Conservation (phyloP, 2,888 invertebrate species). For the Dioctria rufipes region DNA sequence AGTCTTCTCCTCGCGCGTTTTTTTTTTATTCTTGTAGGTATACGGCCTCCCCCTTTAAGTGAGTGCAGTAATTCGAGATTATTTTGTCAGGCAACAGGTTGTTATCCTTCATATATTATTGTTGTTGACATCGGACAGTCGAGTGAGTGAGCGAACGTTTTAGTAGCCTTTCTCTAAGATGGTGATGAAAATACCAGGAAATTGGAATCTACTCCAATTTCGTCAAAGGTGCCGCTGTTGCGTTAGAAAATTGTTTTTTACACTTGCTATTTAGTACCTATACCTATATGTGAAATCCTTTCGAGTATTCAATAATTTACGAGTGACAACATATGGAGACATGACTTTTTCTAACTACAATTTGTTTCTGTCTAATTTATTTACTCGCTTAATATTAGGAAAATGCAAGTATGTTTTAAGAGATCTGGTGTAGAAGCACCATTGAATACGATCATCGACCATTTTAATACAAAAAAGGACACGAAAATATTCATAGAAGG, state of each 20-base stretch:
- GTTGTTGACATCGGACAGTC: slow-evolving; percentile 44
- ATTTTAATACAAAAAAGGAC: too few relatives aligned
- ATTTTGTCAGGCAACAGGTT: slow-evolving; percentile 51
- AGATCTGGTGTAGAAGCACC: too few relatives aligned
- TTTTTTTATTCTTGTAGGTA: not conserved
- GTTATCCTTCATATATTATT: slow-evolving; percentile 37
- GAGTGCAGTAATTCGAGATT: slow-evolving; percentile 36
- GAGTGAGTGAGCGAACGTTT: slow-evolving; percentile 41
- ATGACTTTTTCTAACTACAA: too few relatives aligned
- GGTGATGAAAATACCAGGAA: slow-evolving; percentile 42
- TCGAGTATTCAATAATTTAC: slow-evolving; percentile 21
- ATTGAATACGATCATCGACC: too few relatives aligned
- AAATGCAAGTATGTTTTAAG: too few relatives aligned
- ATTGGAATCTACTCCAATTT: slow-evolving; percentile 42
- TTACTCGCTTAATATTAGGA: too few relatives aligned
- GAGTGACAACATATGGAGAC: slow-evolving; percentile 30
- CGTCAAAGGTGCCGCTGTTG: slow-evolving; percentile 38
- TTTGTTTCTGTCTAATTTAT: too few relatives aligned
- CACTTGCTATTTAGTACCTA: slow-evolving; percentile 13
- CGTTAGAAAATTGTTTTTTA: slow-evolving; percentile 3
- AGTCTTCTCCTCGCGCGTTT: not conserved
- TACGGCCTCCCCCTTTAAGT: slow-evolving; percentile 7
- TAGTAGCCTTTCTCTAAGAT: slow-evolving; percentile 27
- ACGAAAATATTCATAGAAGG: too few relatives aligned
- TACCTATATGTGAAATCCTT: not conserved